A percentile compares a stretch with the other conserved stretches of the same genome.
phyloP scores from a whole-genome alignment of 2,888 invertebrate genomes.

The Taphrorychus bicolor region DNA sequence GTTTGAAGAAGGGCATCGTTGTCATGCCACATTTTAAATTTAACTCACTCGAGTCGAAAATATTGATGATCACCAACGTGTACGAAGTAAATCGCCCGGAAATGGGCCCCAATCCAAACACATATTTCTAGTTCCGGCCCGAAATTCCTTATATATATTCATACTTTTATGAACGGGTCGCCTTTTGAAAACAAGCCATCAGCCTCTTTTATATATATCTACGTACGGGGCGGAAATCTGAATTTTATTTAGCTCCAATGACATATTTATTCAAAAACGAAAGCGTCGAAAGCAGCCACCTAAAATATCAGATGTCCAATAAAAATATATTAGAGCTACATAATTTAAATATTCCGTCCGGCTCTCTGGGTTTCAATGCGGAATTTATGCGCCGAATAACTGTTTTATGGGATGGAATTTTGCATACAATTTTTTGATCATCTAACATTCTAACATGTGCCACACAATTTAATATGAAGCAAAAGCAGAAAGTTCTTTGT shows the following conservation, averaged over 20 bases:
- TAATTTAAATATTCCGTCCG: conserved; percentile 29
- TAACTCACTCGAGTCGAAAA: background rate
- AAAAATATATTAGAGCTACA: conserved; percentile 33
- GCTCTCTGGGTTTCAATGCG: conserved; percentile 19
- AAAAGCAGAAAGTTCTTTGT: too few species aligned
- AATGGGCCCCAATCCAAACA: conserved; percentile 9
- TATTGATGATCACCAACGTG: conserved; percentile 1
- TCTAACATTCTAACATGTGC: background rate
- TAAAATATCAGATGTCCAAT: conserved; percentile 32
- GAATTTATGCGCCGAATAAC: conserved; percentile 29
- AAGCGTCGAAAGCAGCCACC: conserved; percentile 21
- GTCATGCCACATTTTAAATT: too few species aligned
- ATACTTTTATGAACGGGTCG: conserved; percentile 18
- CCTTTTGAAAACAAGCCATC: conserved; percentile 20
- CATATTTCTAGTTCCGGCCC: conserved; percentile 13
- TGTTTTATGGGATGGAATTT: conserved; percentile 6
- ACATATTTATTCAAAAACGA: conserved; percentile 30
- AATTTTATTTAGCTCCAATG: conserved; percentile 29
- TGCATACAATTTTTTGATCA: background rate
- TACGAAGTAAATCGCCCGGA: conserved; percentile 11
- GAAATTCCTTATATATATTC: conserved; percentile 17
- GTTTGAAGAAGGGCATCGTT: background rate
- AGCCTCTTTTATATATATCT: conserved; percentile 15
- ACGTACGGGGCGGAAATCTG: conserved; percentile 10
- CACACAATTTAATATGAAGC: too few species aligned